A percentile compares a stretch with the other conserved stretches of the same genome.
Conservation (phyloP, 2,113 vertebrate species). For the Xiphophorus couchianus region DNA sequence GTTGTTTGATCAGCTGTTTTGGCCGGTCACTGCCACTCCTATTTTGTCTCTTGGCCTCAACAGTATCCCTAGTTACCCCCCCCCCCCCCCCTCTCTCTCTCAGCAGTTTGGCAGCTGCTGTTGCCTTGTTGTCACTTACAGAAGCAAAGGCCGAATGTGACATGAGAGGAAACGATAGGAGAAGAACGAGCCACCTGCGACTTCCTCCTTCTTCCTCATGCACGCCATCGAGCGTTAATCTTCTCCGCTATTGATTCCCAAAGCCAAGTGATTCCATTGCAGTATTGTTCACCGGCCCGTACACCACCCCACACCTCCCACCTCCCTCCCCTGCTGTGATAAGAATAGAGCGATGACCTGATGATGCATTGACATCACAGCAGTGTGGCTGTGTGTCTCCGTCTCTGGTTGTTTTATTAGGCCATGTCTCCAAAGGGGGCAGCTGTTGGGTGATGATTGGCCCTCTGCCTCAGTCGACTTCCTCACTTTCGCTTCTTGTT, state of each 20-base stretch:
- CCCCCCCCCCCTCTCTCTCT: slow-evolving; percentile 32
- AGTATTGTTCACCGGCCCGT: slow-evolving; percentile 19
- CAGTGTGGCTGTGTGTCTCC: slow-evolving; percentile 14
- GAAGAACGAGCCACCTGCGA: slow-evolving; percentile 61
- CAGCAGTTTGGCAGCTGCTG: slow-evolving; percentile 74
- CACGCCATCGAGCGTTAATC: slow-evolving; percentile 40
- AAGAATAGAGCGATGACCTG: slow-evolving; percentile 64
- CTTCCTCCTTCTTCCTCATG: slow-evolving; percentile 33
- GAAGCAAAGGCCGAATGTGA: slow-evolving; percentile 19
- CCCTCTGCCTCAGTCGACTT: slow-evolving; percentile 10
- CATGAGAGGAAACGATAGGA: slow-evolving; percentile 27
- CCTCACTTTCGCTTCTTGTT: slow-evolving; percentile 36
- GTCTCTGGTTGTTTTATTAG: slow-evolving; percentile 66
- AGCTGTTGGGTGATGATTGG: slow-evolving; percentile 64
- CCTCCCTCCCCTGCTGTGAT: slow-evolving; percentile 28
- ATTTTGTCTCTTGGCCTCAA: slow-evolving; percentile 58
- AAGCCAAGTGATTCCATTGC: slow-evolving; percentile 51
- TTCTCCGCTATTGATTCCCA: slow-evolving; percentile 43
- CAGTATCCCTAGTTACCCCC: slow-evolving; percentile 50
- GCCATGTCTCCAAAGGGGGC: slow-evolving; percentile 68
- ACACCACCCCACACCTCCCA: no score
- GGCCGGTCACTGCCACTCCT: slow-evolving; percentile 68
- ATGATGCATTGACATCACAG: slow-evolving; percentile 35
- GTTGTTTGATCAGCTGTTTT: slow-evolving; percentile 79
- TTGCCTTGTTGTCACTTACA: slow-evolving; percentile 58